Conservation (phyloP, 35 echinoderm and acorn worm genomes). For the Apostichopus parvimensis region DNA sequence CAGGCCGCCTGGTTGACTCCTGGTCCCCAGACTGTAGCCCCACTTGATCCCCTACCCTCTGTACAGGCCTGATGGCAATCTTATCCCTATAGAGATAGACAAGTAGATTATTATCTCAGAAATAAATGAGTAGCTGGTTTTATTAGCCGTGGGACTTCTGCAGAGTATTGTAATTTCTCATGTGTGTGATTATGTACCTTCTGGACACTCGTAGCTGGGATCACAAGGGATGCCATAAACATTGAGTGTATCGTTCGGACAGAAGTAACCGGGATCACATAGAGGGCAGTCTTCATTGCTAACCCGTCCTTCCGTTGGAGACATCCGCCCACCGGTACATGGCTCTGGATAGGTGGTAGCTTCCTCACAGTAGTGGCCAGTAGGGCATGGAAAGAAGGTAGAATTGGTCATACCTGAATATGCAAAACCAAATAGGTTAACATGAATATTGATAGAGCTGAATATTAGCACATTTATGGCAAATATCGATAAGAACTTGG, state of each 20-base stretch:
- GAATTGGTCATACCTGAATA: slow-evolving; percentile 79
- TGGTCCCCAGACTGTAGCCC: too few species aligned
- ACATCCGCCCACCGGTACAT: slow-evolving; percentile 95
- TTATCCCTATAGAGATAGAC: too few species aligned
- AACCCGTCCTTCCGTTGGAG: slow-evolving; percentile 71
- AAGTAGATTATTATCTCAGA: too few species aligned
- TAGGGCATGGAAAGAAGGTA: slow-evolving; percentile 81
- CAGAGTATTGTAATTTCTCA: neutral
- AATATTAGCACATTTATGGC: too few species aligned
- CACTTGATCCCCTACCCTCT: too few species aligned
- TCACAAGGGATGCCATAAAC: slow-evolving; percentile 90
- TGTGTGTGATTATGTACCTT: slow-evolving; percentile 57
- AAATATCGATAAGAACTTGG: too few species aligned
- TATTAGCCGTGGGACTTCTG: neutral
- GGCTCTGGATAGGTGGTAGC: slow-evolving; percentile 85
- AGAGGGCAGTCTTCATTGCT: slow-evolving; percentile 99
- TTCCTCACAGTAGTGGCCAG: slow-evolving; percentile 89
- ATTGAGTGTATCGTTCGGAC: slow-evolving; percentile 96
- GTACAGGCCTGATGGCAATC: too few species aligned
- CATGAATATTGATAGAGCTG: too few species aligned
- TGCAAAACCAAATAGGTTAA: too few species aligned
- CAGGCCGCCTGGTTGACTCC: too few species aligned
- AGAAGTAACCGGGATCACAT: slow-evolving; percentile 94
- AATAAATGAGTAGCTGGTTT: neutral
- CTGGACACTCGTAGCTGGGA: slow-evolving; percentile 90